Percentiles rank a stretch among this genome's conserved stretches.
Evolutionary conservation across 2,113 vertebrate genomes (phyloP).

Genomic region (Cariama cristata): DNA sequence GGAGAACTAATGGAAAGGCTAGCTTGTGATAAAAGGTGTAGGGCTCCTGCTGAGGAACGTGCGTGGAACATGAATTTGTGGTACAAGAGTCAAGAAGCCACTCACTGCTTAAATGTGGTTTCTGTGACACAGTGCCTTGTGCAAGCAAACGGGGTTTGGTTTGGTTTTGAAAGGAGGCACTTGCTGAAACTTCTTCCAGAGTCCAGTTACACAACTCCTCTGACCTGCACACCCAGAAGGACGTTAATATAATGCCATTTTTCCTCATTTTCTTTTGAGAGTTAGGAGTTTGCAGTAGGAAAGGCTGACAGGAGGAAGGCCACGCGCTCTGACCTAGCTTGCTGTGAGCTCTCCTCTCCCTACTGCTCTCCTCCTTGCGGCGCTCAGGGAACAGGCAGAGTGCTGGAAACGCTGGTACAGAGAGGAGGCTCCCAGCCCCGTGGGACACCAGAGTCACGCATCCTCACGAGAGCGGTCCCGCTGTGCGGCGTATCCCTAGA

Average conservation of each 20-base stretch:
- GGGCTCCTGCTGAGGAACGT: neutral
- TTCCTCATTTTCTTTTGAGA: neutral
- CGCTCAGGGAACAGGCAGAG: neutral
- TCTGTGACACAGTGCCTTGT: neutral
- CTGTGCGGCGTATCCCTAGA: rapidly evolving
- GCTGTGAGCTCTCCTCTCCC: neutral
- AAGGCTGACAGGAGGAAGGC: neutral
- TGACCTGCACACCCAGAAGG: neutral
- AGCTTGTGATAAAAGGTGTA: rapidly evolving
- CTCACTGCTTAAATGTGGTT: neutral
- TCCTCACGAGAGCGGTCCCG: rapidly evolving
- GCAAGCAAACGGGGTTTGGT: neutral
- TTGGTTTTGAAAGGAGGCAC: neutral
- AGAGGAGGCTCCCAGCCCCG: rapidly evolving
- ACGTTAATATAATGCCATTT: neutral
- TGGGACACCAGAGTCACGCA: rapidly evolving
- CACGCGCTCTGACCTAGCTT: rapidly evolving
- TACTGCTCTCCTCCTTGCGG: neutral
- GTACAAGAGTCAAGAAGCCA: neutral
- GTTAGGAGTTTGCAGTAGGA: neutral
- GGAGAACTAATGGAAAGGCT: neutral
- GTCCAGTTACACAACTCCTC: neutral
- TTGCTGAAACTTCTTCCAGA: neutral
- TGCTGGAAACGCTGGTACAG: rapidly evolving
- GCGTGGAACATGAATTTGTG: neutral